A percentile compares a stretch with the other conserved stretches of the same genome.
These are phyloP conservation scores for Leptura quadrifasciata DNA, from an alignment of 2,888 invertebrate genomes.

Conservation along the genomic window DNA sequence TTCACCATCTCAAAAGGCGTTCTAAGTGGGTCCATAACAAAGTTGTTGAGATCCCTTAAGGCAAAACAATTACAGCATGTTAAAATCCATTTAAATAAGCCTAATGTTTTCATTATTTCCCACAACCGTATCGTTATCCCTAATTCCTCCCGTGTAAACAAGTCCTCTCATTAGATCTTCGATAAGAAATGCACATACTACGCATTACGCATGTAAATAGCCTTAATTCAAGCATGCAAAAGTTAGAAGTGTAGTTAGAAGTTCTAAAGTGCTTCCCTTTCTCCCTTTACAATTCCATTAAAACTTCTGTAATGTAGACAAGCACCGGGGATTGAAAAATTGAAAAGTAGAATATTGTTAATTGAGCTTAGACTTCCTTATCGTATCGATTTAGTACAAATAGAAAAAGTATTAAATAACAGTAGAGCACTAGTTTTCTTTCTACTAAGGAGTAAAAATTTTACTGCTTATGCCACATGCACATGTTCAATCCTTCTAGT, in stretches of 20 bases:
- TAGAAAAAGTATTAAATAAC: too few relatives aligned
- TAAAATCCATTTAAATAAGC: constrained; percentile 8
- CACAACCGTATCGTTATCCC: constrained; percentile 4
- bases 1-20: not conserved
- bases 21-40: not conserved
- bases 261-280: constrained; percentile 6
- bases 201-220: constrained; percentile 32
- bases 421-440: too few relatives aligned
- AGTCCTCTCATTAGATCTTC: not conserved
- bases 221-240: constrained; percentile 15
- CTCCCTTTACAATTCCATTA: constrained; percentile 4
- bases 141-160: constrained; percentile 1
- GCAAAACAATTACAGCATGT: not conserved
- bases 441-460: too few relatives aligned
- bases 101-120: constrained; percentile 3
- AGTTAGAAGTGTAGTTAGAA: constrained; percentile 28
- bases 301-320: constrained; percentile 1
- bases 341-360: not conserved
- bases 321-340: constrained; percentile 1
- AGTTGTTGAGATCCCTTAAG: not conserved
- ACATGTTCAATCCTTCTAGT: too few relatives aligned
- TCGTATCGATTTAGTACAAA: too few relatives aligned
- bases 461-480: too few relatives aligned
- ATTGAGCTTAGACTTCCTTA: not conserved
- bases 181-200: constrained; percentile 8